Evolutionary conservation across 2,888 invertebrate species (phyloP), one percentile per base, ranked within the genome.

Genomic region (Teinopalpus imperialis): DNA sequence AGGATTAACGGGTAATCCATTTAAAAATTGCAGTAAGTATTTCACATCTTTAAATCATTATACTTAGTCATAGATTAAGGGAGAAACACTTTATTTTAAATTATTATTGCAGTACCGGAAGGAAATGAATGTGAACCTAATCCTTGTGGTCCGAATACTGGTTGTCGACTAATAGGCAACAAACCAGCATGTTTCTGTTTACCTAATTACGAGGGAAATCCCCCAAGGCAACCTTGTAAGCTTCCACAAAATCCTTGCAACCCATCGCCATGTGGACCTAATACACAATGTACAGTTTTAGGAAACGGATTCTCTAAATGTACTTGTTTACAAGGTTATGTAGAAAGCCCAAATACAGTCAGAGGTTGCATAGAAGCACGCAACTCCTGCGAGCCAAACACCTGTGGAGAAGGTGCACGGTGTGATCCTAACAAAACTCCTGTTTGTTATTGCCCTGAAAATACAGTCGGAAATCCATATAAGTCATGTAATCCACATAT

Each of bases 1-100:
- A 75, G 96, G 96, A 51, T 87, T 95, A 52, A 97, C 96, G 2
- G 97, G 97, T 75, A 96, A 97, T 90, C 97, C 97, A 29, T 96
- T 96, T 73, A 92, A 93, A 69, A 94, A 93, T 81, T 97, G 96
- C 91, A 95, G 96, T 96, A 92, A 91, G 95, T 94, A 78, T 43
- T 14, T n/a, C n/a, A n/a, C n/a, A n/a, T n/a, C n/a, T n/a, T n/a
- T n/a, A n/a, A n/a, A n/a, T n/a, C n/a, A n/a, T n/a, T n/a, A n/a
- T n/a, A n/a, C n/a, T n/a, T n/a, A n/a, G n/a, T n/a, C n/a, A n/a
- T n/a, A n/a, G n/a, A 13, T 41, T 57, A n/a, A 9, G 24, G 3
- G 14, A 13, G 7, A 7, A 31, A 29, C 1, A 26, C 12, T 26
- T 3, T 16, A 3, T 16, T 16, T 16, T 3, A n/a, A n/a, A n/a